phyloP scores from a whole-genome alignment of 64 coral and sea anemone genomes.

The Montipora sp. region DNA sequence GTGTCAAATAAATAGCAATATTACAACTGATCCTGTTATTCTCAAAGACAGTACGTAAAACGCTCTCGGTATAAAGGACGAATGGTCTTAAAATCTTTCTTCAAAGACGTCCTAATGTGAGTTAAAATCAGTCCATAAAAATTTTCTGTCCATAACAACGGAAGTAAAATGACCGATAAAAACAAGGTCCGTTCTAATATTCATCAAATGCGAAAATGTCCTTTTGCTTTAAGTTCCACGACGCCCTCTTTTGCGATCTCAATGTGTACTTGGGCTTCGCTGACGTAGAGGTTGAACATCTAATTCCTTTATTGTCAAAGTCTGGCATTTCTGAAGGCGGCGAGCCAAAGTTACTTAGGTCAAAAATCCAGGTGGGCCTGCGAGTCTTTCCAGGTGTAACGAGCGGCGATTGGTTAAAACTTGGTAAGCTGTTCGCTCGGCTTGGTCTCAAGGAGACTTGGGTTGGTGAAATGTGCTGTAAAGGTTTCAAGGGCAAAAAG shows the following conservation, averaged over 20 bases:
- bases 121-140: background rate
- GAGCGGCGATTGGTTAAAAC: background rate
- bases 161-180: background rate
- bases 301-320: background rate
- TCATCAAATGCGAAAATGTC: conserved; percentile 31
- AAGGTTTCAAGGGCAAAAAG: background rate
- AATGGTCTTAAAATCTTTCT: background rate
- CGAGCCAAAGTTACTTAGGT: background rate
- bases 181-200: background rate
- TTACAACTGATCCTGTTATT: too few species aligned
- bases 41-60: background rate
- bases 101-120: background rate
- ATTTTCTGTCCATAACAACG: background rate
- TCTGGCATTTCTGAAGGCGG: background rate
- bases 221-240: background rate
- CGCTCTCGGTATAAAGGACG: background rate
- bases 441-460: background rate
- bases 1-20: too few species aligned
- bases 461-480: background rate
- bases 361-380: conserved; percentile 33
- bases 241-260: background rate
- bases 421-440: background rate
- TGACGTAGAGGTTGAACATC: background rate
- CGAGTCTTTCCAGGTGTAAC: background rate
- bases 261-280: background rate